Evolutionary conservation across 2,797 vertebrate species (phyloP).

Genomic region (Karalla daura): DNA sequence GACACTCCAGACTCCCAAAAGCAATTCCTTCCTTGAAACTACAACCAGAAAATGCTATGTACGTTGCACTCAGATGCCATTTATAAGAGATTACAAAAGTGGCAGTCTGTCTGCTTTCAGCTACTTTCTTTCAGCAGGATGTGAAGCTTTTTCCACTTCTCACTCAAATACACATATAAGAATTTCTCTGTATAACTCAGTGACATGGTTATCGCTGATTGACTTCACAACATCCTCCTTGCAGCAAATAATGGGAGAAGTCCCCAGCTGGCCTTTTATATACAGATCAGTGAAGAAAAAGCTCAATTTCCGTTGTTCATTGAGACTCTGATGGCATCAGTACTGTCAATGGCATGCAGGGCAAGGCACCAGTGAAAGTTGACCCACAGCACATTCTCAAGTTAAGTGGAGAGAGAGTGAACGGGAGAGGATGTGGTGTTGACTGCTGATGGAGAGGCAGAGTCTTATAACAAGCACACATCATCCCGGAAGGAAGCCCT

Average conservation of each 20-base stretch:
- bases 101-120: too few relatives aligned
- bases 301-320: slow-evolving; percentile 42
- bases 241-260: slow-evolving; percentile 33
- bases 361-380: slow-evolving; percentile 35
- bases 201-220: slow-evolving; percentile 37
- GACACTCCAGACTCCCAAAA: too few relatives aligned
- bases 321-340: slow-evolving; percentile 28
- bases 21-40: too few relatives aligned
- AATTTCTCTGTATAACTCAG: slow-evolving; percentile 18
- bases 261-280: slow-evolving; percentile 60
- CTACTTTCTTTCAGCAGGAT: too few relatives aligned
- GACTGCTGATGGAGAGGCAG: slow-evolving; percentile 31
- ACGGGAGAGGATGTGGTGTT: slow-evolving; percentile 23
- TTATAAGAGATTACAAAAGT: too few relatives aligned
- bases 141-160: background rate
- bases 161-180: slow-evolving; percentile 12
- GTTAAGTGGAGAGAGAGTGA: slow-evolving; percentile 35
- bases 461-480: slow-evolving; percentile 24
- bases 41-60: too few relatives aligned
- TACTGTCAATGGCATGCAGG: slow-evolving; percentile 20
- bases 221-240: slow-evolving; percentile 30
- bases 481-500: slow-evolving; percentile 61
- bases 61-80: too few relatives aligned
- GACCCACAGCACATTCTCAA: slow-evolving; percentile 36
- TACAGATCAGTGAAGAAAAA: slow-evolving; percentile 14